These are phyloP conservation scores for Alethe castanea DNA, from an alignment of 2,113 vertebrate species.

Conservation along the genomic window DNA sequence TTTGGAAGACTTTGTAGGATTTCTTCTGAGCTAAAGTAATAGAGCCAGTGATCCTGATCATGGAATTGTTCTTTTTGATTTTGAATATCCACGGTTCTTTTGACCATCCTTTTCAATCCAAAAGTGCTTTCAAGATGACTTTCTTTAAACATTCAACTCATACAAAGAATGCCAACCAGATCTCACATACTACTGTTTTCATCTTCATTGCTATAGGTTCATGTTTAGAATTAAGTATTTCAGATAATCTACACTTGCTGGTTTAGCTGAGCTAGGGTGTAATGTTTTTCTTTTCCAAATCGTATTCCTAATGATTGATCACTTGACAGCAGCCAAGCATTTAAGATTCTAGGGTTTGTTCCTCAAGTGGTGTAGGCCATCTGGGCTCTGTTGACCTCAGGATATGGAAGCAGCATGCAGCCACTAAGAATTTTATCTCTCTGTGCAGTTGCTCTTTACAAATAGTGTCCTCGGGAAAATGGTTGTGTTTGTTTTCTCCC, in stretches of 20 bases:
- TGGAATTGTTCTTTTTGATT: neutral
- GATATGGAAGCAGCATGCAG: neutral
- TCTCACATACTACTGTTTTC: neutral
- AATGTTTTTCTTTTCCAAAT: neutral
- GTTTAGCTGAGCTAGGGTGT: neutral
- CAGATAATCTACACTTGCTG: neutral
- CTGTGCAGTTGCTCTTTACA: neutral
- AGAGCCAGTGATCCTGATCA: neutral
- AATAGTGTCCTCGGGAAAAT: neutral
- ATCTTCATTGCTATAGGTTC: neutral
- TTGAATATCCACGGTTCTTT: neutral
- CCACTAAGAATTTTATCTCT: neutral
- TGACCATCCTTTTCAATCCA: neutral
- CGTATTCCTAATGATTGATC: neutral
- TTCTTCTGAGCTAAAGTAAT: neutral
- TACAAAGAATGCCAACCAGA: neutral
- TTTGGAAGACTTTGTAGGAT: neutral
- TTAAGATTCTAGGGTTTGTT: neutral
- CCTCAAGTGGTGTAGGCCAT: neutral
- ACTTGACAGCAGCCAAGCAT: neutral
- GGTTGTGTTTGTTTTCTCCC: neutral
- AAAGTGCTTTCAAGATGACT: neutral
- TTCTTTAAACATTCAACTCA: neutral
- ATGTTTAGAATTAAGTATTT: neutral
- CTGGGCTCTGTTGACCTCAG: neutral